phyloP scores from a whole-genome alignment of 2,113 vertebrate genomes.

The Plotosus lineatus region DNA sequence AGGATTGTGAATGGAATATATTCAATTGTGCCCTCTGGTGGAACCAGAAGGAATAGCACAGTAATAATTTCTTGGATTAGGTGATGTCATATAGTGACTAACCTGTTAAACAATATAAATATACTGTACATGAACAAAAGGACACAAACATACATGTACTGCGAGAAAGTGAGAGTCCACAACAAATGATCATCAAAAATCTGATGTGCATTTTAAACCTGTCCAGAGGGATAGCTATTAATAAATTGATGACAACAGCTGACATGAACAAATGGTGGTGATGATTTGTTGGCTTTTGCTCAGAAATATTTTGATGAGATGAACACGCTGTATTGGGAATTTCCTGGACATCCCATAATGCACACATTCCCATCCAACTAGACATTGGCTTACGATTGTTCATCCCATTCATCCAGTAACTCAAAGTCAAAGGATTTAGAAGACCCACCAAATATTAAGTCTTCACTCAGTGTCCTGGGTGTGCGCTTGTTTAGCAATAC shows the following conservation, averaged over 20 bases:
- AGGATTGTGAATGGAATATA: neutral
- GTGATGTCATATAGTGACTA: neutral
- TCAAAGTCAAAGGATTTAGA: neutral
- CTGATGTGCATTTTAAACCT: neutral
- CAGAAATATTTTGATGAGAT: neutral
- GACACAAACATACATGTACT: too few relatives aligned
- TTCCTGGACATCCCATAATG: neutral
- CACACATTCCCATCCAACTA: constrained; percentile 13
- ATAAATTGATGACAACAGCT: neutral
- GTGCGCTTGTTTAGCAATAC: too few relatives aligned
- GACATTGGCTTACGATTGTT: too few relatives aligned
- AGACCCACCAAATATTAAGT: neutral
- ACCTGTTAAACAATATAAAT: neutral
- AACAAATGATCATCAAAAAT: too few relatives aligned
- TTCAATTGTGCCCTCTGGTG: constrained; percentile 27
- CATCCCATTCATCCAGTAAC: neutral
- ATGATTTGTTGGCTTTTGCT: constrained; percentile 1
- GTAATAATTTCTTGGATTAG: neutral
- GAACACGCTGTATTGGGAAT: neutral
- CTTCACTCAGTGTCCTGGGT: neutral
- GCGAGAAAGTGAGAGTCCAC: too few relatives aligned
- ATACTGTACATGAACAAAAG: neutral
- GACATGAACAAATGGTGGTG: neutral
- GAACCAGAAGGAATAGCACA: constrained; percentile 2
- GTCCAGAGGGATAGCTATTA: neutral